These are phyloP conservation scores for Brachionus rubens DNA, from an alignment of 1,140 invertebrate species.

Conservation along the genomic window DNA sequence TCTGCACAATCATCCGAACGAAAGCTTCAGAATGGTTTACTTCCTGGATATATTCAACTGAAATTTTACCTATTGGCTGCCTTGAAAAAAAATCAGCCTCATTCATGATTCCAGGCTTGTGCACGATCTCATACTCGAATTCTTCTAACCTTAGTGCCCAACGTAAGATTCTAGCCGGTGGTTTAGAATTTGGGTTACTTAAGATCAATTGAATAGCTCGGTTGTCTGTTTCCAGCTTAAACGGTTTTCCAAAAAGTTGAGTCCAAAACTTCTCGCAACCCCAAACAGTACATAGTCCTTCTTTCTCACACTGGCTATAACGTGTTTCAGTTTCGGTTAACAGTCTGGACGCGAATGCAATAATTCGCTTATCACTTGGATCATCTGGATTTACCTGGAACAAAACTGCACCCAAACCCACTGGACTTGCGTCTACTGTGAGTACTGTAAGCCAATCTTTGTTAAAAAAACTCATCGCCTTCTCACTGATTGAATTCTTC, in stretches of 20 bases:
- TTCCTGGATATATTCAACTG: constrained; percentile 54
- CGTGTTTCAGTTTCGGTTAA: constrained; percentile 49
- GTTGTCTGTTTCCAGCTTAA: neutral
- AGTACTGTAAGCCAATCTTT: neutral
- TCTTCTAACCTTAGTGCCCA: neutral
- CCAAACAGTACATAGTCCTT: constrained; percentile 47
- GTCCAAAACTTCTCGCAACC: neutral
- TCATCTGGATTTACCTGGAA: constrained; percentile 50
- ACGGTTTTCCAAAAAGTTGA: neutral
- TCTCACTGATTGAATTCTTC: neutral
- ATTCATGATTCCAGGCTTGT: neutral
- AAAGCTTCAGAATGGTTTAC: neutral
- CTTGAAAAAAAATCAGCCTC: no score
- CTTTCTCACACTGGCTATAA: constrained; percentile 53
- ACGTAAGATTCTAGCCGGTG: constrained; percentile 3
- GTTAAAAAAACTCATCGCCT: constrained; percentile 7
- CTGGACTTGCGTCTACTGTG: constrained; percentile 50
- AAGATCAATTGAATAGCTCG: neutral
- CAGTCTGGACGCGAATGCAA: constrained; percentile 51
- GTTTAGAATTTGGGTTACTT: neutral
- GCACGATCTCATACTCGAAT: neutral
- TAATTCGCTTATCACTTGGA: constrained; percentile 40
- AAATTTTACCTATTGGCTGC: neutral
- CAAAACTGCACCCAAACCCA: constrained; percentile 61
- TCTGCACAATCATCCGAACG: neutral